A percentile compares a stretch with the other conserved stretches of the same genome.
These are phyloP conservation scores for Apodemus sylvaticus DNA, from an alignment of 2,113 vertebrate genomes.

Conservation along the genomic window DNA sequence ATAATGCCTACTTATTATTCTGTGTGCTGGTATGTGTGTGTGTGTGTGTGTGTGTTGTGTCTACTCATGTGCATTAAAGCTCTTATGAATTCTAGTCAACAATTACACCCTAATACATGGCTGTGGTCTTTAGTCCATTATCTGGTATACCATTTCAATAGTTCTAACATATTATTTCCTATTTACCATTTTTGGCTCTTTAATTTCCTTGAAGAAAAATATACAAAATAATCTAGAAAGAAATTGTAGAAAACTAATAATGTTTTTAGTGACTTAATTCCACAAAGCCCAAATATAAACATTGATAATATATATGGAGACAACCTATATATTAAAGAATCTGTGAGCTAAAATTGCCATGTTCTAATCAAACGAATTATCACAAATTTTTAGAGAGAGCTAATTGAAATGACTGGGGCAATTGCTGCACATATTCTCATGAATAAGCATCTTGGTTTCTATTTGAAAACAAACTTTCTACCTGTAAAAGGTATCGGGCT, in stretches of 20 bases:
- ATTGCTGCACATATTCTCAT: neutral
- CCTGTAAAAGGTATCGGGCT: neutral
- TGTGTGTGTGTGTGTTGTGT: neutral
- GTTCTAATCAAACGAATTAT: neutral
- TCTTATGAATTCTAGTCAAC: neutral
- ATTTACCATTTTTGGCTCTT: neutral
- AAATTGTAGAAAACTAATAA: neutral
- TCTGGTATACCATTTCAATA: neutral
- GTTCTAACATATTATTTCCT: neutral
- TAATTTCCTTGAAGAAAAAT: neutral
- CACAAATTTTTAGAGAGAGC: neutral
- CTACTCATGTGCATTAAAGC: neutral
- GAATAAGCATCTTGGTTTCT: neutral
- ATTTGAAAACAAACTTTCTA: neutral
- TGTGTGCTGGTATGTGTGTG: too few species aligned
- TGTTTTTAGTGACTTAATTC: neutral
- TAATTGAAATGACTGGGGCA: neutral
- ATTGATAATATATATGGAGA: neutral
- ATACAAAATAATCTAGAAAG: neutral
- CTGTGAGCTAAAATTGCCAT: neutral
- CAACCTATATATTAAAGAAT: neutral
- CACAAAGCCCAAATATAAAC: neutral
- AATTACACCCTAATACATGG: neutral
- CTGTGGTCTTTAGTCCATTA: too few species aligned
- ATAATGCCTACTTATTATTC: neutral